These are phyloP conservation scores for Apeira syringaria DNA, from an alignment of 2,888 invertebrate genomes.

Conservation along the genomic window DNA sequence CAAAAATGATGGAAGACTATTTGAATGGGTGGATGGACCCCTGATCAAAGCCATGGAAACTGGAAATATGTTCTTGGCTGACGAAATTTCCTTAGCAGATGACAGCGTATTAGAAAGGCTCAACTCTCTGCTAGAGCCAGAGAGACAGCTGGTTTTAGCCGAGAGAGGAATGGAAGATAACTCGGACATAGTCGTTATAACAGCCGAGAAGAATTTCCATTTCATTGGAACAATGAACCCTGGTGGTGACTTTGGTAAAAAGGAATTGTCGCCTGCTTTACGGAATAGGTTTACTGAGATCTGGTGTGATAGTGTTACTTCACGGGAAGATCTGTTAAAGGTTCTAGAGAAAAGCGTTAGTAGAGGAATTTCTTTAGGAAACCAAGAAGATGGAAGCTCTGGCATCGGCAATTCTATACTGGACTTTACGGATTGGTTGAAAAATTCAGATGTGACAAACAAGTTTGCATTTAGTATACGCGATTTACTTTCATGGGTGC, in stretches of 20 bases:
- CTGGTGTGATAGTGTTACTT: conserved; percentile 94
- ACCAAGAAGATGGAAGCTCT: conserved; percentile 78
- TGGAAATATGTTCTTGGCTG: conserved; percentile 96
- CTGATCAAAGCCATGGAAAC: conserved; percentile 94
- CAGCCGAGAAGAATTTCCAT: conserved; percentile 90
- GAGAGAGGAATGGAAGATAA: conserved; percentile 91
- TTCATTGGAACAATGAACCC: conserved; percentile 99
- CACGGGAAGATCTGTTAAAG: conserved; percentile 88
- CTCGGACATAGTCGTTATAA: conserved; percentile 83
- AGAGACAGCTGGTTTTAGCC: conserved; percentile 93
- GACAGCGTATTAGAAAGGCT: conserved; percentile 98
- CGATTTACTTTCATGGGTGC: conserved; percentile 96
- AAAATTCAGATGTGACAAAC: conserved; percentile 87
- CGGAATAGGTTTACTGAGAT: conserved; percentile 99
- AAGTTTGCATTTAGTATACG: conserved; percentile 94
- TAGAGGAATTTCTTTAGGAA: conserved; percentile 76
- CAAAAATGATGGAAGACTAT: conserved; percentile 86
- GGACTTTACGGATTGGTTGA: conserved; percentile 92
- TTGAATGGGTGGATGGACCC: conserved; percentile 99
- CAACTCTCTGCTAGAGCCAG: conserved; percentile 97
- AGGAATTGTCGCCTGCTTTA: conserved; percentile 98
- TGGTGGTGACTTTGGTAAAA: conserved; percentile 99
- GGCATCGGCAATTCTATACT: conserved; percentile 89
- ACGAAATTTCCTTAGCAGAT: conserved; percentile 99
- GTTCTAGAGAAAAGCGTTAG: conserved; percentile 93